These are phyloP conservation scores for Crenichthys baileyi DNA, from an alignment of 2,797 vertebrate species.

Conservation along the genomic window DNA sequence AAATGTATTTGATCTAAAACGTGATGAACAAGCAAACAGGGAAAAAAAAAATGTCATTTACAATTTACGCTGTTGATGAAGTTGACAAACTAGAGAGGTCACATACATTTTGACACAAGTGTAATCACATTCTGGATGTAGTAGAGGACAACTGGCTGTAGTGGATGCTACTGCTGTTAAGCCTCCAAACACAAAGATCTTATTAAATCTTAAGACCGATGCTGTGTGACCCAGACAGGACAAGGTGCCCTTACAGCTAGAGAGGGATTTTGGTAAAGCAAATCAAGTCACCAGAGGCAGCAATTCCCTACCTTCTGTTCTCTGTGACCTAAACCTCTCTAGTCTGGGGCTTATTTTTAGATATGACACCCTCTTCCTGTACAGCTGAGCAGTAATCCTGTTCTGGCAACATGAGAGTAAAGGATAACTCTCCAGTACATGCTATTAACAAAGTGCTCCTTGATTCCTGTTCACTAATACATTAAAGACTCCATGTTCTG, in stretches of 20 bases:
- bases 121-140: slow-evolving; percentile 36
- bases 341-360: slow-evolving; percentile 59
- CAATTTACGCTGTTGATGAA: slow-evolving; percentile 39
- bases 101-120: slow-evolving; percentile 39
- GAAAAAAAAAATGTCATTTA: slow-evolving; percentile 12
- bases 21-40: too few species aligned
- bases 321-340: slow-evolving; percentile 47
- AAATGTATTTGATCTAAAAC: too few species aligned
- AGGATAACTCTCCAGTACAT: slow-evolving; percentile 26
- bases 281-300: slow-evolving; percentile 49
- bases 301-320: slow-evolving; percentile 39
- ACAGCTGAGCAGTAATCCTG: slow-evolving; percentile 58
- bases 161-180: slow-evolving; percentile 26
- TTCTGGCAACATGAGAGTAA: slow-evolving; percentile 40
- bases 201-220: slow-evolving; percentile 32
- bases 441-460: slow-evolving; percentile 39
- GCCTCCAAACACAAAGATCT: slow-evolving; percentile 32
- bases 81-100: slow-evolving; percentile 16
- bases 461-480: slow-evolving; percentile 26
- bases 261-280: slow-evolving; percentile 47
- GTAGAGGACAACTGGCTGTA: slow-evolving; percentile 23
- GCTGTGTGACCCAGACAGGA: slow-evolving; percentile 39
- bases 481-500: slow-evolving; percentile 18
- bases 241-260: slow-evolving; percentile 35
- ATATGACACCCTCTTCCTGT: slow-evolving; percentile 37